A percentile compares a stretch with the other conserved stretches of the same genome.
Evolutionary conservation across 2,797 vertebrate genomes (phyloP).

Genomic region (Microchirus variegatus): DNA sequence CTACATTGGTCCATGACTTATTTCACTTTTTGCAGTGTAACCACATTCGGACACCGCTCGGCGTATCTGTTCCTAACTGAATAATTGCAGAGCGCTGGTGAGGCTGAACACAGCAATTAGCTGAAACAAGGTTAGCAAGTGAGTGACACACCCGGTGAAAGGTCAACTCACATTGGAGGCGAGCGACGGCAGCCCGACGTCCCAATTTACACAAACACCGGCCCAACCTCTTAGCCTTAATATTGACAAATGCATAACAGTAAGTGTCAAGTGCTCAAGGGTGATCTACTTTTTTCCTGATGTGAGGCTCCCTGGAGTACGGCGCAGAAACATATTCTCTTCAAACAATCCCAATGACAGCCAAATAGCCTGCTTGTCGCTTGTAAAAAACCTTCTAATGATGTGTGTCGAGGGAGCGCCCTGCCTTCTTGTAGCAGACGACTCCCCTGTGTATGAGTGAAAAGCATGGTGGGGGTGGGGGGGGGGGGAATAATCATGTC

Average conservation of each 20-base stretch:
- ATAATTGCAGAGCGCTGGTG: constrained; percentile 28
- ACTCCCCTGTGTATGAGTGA: constrained; percentile 82
- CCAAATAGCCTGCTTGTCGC: constrained; percentile 96
- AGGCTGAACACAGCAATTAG: constrained; percentile 67
- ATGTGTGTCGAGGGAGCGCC: constrained; percentile 92
- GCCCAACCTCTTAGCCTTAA: constrained; percentile 82
- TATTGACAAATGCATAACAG: constrained; percentile 88
- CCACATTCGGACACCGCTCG: constrained; percentile 1
- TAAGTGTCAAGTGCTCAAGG: constrained; percentile 86
- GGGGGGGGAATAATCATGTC: constrained; percentile 80
- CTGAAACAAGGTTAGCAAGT: constrained; percentile 60
- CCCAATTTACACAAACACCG: constrained; percentile 74
- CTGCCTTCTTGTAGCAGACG: constrained; percentile 87
- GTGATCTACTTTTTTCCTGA: constrained; percentile 84
- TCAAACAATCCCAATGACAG: constrained; percentile 96
- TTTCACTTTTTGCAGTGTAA: not conserved
- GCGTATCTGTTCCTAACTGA: constrained; percentile 2
- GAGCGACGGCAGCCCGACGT: constrained; percentile 44
- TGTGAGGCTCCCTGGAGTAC: constrained; percentile 86
- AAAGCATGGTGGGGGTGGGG: constrained; percentile 76
- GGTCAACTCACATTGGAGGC: constrained; percentile 70
- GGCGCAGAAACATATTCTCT: constrained; percentile 90
- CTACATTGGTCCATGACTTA: no score
- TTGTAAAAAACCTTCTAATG: constrained; percentile 91
- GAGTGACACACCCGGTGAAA: constrained; percentile 67